Base-by-base conservation (phyloP, 2,888 invertebrate species). In the Drosophila differens region DNA sequence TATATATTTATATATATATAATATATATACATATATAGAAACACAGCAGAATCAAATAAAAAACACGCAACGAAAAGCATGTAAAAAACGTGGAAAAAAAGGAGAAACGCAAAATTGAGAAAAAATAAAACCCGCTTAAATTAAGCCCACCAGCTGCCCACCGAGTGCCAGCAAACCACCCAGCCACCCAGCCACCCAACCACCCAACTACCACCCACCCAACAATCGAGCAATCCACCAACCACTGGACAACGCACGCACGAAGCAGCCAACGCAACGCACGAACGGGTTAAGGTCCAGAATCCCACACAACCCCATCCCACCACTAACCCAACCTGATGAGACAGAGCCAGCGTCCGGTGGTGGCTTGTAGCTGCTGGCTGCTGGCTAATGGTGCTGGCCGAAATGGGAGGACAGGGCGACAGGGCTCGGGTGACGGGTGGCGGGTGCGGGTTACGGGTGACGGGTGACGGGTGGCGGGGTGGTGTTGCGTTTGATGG, bases 111-210 rank as follows among this genome's bases (percentile, higher is more conserved):
- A 91, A 81, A 89, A 90, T 90, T 90, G 90, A 82, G 90, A 91
- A 83, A 86, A 86, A 86, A 91, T 89, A 91, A 89, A 89, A 91
- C 90, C 91, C 88, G 86, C 86, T 86, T 89, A 86, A 86, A 86
- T 86, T 91, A 86, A 86, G 85, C 90, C 86, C 86, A 90, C 87
- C 90, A 76, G 78, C 88, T 79, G 83, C 63, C 82, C 79, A 74
- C 41, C 37, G 47, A 47, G 22, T 47, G 55, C 76, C 67, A 57
- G 25, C 68, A 63, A 47, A 16, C 33, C 73, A 55, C 59, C 64
- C 74, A 47, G 14, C 49, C 41, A 28, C 59, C 70, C 74, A 47
- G 14, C 49, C 41, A 28, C 59, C 64, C 41, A 44, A 19, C 39
- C 60, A 47, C 33, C 70, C 74, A 47, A 16, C 49, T 35, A 28